phyloP scores from a whole-genome alignment of 2,113 vertebrate genomes.

The pig (Sus scrofa) region T2T-Sscrofa CM000828.6:33724501-33725000 shows the following conservation, averaged over 20 bases:
- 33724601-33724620: too few species aligned
- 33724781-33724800: too few species aligned
- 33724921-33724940: neutral
- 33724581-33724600: neutral
- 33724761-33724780: too few species aligned
- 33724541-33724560: neutral
- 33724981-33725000: neutral
- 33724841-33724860: neutral
- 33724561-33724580: neutral
- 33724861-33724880: conserved; percentile 10
- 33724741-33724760: too few species aligned
- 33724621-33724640: too few species aligned
- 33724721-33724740: too few species aligned
- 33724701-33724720: too few species aligned
- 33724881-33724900: conserved; percentile 26
- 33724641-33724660: too few species aligned
- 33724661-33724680: too few species aligned
- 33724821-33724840: neutral
- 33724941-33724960: neutral
- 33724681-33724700: too few species aligned
- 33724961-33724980: neutral
- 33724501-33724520: neutral
- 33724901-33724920: neutral
- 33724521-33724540: neutral
- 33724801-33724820: too few species aligned